Evolutionary conservation across 2,888 invertebrate genomes (phyloP), one percentile per base, ranked within the genome.

Genomic region (Xylocampa areola): DNA sequence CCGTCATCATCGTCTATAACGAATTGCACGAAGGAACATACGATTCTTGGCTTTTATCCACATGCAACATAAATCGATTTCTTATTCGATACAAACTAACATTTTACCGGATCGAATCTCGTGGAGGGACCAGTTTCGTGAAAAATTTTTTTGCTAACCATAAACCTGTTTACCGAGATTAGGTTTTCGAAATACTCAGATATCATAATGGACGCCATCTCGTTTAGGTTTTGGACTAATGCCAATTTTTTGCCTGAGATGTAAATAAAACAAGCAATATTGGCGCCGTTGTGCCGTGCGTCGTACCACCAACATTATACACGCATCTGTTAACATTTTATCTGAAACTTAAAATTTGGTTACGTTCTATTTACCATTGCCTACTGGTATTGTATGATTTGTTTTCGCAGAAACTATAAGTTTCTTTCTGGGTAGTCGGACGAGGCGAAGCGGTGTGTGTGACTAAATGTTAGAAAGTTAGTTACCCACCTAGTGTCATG

Each of bases 171-270:
- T 80, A 71, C 72, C 73, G 80, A 77, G 79, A 84, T 86, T 83
- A 81, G 78, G 76, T 80, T 82, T 83, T 84, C 76, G 76, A 82
- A 82, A 81, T 76, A 74, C 66, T 58, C 67, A 76, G 80, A 82
- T 84, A 82, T 81, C 76, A 76, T 76, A 78, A 75, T 75, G 73
- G 76, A 75, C 77, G 74, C 78, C 73, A 69, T 79, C 76, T 72
- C 77, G 80, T 74, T 74, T 75, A 76, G 63, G 73, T 77, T 82
- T 85, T 87, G 91, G 91, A 85, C 47, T 68, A 47, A 62, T 83
- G 92, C 92, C 92, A 92, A 90, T 84, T 88, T 90, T 91, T 91
- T 86, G 77, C 73, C 72, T 58, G 81, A 59, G 82, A 82, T 90
- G 89, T 89, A 88, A 90, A 91, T 90, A 88, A 88, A 89, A 84